A percentile compares a stretch with the other conserved stretches of the same genome.
These are phyloP conservation scores for Brachionus manjavacas DNA, from an alignment of 1,140 invertebrate species.

Conservation along the genomic window DNA sequence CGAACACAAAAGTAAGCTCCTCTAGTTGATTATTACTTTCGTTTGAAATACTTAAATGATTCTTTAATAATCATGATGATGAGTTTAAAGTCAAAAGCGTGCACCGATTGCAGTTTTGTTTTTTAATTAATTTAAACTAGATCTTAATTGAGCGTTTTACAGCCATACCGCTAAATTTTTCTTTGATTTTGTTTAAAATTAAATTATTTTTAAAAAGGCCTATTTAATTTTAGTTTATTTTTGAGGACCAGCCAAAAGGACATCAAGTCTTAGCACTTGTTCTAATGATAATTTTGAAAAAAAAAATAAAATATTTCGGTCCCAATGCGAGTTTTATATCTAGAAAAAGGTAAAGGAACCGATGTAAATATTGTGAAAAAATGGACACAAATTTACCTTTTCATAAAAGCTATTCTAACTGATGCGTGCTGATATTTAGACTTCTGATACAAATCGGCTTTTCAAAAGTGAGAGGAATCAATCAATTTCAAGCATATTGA, in stretches of 20 bases:
- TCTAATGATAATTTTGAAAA: no score
- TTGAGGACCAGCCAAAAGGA: background rate
- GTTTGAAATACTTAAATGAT: background rate
- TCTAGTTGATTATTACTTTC: background rate
- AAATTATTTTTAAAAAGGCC: background rate
- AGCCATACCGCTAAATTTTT: background rate
- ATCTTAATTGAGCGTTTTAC: background rate
- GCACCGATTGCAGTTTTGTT: background rate
- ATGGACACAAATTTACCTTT: background rate
- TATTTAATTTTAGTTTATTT: background rate
- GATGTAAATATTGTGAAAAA: background rate
- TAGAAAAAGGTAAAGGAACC: background rate
- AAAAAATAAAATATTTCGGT: background rate
- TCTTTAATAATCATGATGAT: background rate
- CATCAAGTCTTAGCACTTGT: background rate
- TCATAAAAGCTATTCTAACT: background rate
- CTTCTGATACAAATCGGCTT: background rate
- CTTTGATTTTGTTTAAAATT: background rate
- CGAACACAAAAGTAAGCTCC: background rate
- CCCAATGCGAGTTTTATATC: background rate
- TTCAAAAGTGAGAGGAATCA: background rate
- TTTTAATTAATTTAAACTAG: background rate
- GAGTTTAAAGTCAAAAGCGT: background rate
- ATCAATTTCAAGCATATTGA: slow-evolving; percentile 2
- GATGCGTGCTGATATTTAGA: background rate